These are phyloP conservation scores for Hiodon alosoides DNA, from an alignment of 2,113 vertebrate genomes.

Conservation along the genomic window DNA sequence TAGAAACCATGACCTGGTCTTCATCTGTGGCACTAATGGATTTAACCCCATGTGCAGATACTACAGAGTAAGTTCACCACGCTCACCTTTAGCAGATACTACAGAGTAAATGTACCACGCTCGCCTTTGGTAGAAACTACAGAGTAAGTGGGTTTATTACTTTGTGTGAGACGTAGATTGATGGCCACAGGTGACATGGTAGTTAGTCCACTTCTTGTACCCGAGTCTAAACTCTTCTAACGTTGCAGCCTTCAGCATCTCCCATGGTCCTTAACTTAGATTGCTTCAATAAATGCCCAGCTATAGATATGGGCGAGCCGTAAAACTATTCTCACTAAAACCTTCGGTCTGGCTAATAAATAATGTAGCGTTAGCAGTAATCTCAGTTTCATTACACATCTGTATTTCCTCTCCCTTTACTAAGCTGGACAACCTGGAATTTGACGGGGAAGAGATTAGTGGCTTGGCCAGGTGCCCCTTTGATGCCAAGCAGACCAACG, in stretches of 20 bases:
- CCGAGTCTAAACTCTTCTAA: too few species aligned
- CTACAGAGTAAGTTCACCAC: constrained; percentile 75
- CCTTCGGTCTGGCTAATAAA: background rate
- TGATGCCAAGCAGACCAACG: constrained; percentile 97
- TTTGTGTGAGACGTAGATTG: background rate
- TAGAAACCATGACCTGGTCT: constrained; percentile 91
- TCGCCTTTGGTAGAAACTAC: too few species aligned
- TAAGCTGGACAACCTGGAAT: constrained; percentile 94
- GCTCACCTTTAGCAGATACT: background rate
- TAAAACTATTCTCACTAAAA: too few species aligned
- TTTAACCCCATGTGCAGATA: constrained; percentile 98
- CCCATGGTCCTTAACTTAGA: too few species aligned
- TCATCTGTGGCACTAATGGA: constrained; percentile 95
- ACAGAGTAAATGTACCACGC: background rate
- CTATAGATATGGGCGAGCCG: too few species aligned
- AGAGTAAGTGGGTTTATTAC: background rate
- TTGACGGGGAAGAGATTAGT: constrained; percentile 97
- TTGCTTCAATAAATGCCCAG: too few species aligned
- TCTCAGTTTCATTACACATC: background rate
- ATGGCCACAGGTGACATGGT: too few species aligned
- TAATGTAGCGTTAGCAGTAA: background rate
- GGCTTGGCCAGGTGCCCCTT: constrained; percentile 96
- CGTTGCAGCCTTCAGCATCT: too few species aligned
- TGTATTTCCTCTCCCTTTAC: constrained; percentile 46
- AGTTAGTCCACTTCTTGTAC: too few species aligned